Evolutionary conservation across 2,888 invertebrate species (phyloP).

Genomic region (Myopa tessellatipennis): DNA sequence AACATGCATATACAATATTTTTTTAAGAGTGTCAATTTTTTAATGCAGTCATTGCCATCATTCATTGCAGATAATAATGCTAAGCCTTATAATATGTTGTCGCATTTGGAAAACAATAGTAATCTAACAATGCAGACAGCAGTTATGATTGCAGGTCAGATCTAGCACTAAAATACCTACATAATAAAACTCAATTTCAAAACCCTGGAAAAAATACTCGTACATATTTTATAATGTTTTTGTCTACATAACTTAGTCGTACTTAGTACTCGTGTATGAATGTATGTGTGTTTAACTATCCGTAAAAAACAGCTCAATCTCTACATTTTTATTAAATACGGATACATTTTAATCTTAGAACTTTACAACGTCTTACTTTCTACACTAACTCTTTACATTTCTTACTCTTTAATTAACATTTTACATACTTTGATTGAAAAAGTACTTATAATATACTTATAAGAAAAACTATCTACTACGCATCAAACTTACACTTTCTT

Average conservation of each 20-base stretch:
- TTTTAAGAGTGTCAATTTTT: neutral
- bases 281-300: no score
- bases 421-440: no score
- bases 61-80: slow-evolving; percentile 63
- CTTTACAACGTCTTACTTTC: no score
- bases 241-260: no score
- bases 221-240: no score
- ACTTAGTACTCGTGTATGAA: no score
- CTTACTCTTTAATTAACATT: neutral
- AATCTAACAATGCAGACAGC: slow-evolving; percentile 66
- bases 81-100: slow-evolving; percentile 67
- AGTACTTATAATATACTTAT: no score
- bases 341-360: no score
- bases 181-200: neutral
- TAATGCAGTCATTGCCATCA: slow-evolving; percentile 34
- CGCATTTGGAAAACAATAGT: slow-evolving; percentile 68
- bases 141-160: slow-evolving; percentile 67
- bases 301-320: no score
- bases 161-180: slow-evolving; percentile 33
- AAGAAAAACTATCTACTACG: no score
- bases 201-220: neutral
- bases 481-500: no score
- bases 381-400: neutral
- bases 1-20: neutral
- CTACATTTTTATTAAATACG: no score